Conservation (phyloP, 2,888 invertebrate genomes). For the Calameuta filiformis region DNA sequence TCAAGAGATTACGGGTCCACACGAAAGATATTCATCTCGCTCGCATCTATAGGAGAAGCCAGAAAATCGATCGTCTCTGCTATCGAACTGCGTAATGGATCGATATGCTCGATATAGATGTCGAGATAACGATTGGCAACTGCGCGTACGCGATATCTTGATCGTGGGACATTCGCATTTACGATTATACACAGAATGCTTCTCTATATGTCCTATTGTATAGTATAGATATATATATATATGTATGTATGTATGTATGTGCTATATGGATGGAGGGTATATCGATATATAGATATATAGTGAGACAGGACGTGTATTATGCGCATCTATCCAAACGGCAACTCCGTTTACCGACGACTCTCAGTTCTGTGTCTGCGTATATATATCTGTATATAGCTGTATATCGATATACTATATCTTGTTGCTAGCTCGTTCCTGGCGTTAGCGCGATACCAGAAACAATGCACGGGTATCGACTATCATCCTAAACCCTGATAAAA, state of each 20-base stretch:
- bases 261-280: background rate
- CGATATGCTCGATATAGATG: conserved; percentile 45
- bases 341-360: background rate
- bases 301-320: background rate
- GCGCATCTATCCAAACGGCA: background rate
- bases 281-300: background rate
- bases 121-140: conserved; percentile 46
- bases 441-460: conserved; percentile 49
- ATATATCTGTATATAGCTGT: background rate
- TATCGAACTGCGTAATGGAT: conserved; percentile 28
- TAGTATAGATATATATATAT: conserved; percentile 19
- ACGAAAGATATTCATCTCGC: conserved; percentile 17
- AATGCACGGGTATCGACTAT: conserved; percentile 45
- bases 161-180: conserved; percentile 20
- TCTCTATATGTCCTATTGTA: conserved; percentile 29
- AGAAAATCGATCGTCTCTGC: background rate
- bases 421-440: background rate
- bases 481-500: conserved; percentile 34
- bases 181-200: background rate
- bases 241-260: background rate
- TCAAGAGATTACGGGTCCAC: background rate
- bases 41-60: background rate
- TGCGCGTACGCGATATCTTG: conserved; percentile 39
- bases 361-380: background rate
- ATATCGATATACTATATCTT: background rate